phyloP scores from a whole-genome alignment of 2,113 vertebrate genomes.

The Raja brachyura region DNA sequence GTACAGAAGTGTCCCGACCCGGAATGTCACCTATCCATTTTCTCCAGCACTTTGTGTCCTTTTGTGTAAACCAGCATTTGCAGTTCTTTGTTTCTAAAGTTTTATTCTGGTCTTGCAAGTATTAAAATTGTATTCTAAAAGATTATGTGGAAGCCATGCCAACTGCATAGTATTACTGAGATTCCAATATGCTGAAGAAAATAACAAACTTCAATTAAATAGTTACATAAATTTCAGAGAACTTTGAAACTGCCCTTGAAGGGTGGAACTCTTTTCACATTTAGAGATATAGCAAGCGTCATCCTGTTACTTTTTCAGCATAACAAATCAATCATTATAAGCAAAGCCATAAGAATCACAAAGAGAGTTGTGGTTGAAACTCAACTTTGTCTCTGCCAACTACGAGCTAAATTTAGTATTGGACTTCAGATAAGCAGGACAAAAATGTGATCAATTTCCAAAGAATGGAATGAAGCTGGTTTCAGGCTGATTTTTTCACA shows the following conservation, averaged over 20 bases:
- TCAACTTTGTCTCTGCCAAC: background rate
- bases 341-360: background rate
- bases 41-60: too few species aligned
- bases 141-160: background rate
- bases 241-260: background rate
- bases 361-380: background rate
- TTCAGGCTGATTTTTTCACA: background rate
- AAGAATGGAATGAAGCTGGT: background rate
- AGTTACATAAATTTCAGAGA: conserved; percentile 6
- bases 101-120: background rate
- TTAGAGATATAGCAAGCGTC: background rate
- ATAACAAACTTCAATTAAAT: background rate
- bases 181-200: background rate
- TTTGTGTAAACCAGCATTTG: too few species aligned
- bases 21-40: too few species aligned
- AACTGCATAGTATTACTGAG: background rate
- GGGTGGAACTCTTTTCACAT: background rate
- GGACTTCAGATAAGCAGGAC: background rate
- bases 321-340: background rate
- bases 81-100: background rate
- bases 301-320: background rate
- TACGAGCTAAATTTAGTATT: background rate
- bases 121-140: background rate
- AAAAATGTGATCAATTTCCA: background rate
- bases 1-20: too few species aligned